Conservation (phyloP, 2,113 vertebrate genomes). For the Centropus bengalensis region DNA sequence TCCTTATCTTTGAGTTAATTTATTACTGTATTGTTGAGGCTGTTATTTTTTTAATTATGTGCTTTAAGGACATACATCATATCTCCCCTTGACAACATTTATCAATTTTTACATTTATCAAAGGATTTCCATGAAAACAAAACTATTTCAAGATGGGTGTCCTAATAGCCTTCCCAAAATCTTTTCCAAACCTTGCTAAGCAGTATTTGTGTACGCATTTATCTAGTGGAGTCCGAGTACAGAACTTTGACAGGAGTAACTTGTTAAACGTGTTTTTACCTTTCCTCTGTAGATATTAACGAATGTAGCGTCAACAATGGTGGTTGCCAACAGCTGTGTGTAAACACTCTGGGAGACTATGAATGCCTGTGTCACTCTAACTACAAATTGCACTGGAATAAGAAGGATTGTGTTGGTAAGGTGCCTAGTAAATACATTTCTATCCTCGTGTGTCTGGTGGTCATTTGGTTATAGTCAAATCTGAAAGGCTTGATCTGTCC, state of each 20-base stretch:
- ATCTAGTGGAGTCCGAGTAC: background rate
- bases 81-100: background rate
- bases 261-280: background rate
- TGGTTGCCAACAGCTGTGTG: slow-evolving; percentile 90
- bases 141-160: background rate
- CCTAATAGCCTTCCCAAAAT: background rate
- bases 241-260: background rate
- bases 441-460: background rate
- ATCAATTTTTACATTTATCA: background rate
- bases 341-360: slow-evolving; percentile 88
- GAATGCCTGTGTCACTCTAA: slow-evolving; percentile 89
- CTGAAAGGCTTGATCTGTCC: background rate
- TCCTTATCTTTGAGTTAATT: background rate
- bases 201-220: background rate
- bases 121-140: background rate
- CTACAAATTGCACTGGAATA: slow-evolving; percentile 96
- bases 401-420: slow-evolving; percentile 98
- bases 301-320: slow-evolving; percentile 96
- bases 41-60: background rate
- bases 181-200: background rate
- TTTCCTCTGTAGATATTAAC: slow-evolving; percentile 84
- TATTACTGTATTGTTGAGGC: background rate
- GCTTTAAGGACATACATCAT: background rate
- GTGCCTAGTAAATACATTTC: background rate
- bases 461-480: background rate